Conservation (phyloP, 2,113 vertebrate species). For the Chauna torquata region DNA sequence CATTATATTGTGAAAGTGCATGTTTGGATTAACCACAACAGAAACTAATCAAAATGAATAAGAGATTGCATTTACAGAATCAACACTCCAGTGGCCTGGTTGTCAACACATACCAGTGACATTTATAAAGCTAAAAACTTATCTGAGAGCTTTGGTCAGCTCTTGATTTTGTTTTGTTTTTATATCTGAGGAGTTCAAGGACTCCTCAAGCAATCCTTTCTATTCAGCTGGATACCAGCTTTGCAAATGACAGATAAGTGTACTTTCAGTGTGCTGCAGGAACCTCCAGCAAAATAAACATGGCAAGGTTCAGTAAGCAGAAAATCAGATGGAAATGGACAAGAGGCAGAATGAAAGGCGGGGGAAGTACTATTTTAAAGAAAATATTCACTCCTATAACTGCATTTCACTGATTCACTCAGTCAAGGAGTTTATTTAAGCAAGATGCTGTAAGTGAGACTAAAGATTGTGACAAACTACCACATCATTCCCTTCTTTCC, state of each 20-base stretch:
- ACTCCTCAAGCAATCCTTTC: background rate
- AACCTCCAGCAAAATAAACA: background rate
- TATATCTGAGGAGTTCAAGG: background rate
- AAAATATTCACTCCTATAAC: background rate
- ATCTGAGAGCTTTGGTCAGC: background rate
- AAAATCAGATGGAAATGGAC: background rate
- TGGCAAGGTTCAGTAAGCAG: background rate
- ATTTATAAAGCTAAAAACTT: background rate
- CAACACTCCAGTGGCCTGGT: background rate
- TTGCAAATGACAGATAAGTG: background rate
- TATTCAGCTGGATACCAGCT: background rate
- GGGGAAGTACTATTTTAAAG: background rate
- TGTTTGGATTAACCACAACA: background rate
- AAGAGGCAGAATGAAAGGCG: background rate
- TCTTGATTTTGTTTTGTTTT: background rate
- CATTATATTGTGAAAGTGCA: background rate
- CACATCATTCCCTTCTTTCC: background rate
- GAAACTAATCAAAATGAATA: background rate
- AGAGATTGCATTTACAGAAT: background rate
- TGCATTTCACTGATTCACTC: accelerated
- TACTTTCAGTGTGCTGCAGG: background rate
- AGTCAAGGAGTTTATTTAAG: background rate
- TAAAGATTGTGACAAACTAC: background rate
- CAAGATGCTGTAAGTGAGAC: background rate
- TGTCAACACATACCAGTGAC: background rate